Percentiles rank a stretch among this genome's conserved stretches.
phyloP scores from a whole-genome alignment of 2,797 vertebrate genomes.

The Tragelaphus oryx region DNA sequence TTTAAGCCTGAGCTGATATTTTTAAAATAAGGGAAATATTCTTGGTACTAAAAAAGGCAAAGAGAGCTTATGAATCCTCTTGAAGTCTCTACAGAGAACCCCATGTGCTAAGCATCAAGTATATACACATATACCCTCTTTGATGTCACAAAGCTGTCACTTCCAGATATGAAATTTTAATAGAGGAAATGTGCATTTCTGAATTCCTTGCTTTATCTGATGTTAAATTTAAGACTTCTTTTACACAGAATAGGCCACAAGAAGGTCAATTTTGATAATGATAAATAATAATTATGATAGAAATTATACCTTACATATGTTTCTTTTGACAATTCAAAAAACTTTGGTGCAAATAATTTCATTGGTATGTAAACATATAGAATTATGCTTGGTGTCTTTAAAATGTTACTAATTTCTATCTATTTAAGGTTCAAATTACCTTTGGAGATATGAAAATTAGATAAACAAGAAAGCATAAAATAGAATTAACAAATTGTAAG shows the following conservation, averaged over 20 bases:
- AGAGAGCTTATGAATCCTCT: neutral
- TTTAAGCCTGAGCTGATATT: slow-evolving; percentile 58
- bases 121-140: neutral
- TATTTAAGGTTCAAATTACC: neutral
- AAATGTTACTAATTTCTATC: neutral
- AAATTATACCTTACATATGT: neutral
- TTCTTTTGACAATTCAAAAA: neutral
- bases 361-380: neutral
- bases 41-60: neutral
- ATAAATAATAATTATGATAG: neutral
- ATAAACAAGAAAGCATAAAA: neutral
- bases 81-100: neutral
- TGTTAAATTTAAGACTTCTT: neutral
- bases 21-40: slow-evolving; percentile 37
- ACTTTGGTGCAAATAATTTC: neutral
- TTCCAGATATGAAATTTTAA: neutral
- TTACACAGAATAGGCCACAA: neutral
- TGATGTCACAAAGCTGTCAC: neutral
- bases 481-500: neutral
- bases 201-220: neutral
- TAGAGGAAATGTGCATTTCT: neutral
- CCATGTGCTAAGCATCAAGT: neutral
- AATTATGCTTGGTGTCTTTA: neutral
- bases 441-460: neutral
- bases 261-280: neutral